Evolutionary conservation across 1,140 invertebrate genomes (phyloP), one percentile per base, ranked within the genome.

Genomic region (Zaprionus taronus): DNA sequence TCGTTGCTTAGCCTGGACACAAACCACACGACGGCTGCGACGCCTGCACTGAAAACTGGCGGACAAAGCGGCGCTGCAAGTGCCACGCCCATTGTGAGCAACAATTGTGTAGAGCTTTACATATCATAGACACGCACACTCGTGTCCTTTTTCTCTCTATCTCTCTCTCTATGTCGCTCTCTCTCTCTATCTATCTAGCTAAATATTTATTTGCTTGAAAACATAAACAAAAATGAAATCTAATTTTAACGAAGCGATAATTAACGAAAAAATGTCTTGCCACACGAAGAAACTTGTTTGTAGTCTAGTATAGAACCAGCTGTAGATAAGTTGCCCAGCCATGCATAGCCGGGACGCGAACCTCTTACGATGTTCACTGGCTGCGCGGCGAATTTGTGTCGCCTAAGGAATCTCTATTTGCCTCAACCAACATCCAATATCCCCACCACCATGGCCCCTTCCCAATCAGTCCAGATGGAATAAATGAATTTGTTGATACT

Each of bases 221-320:
- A 12, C 26, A 36, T 15, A 44, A 12, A 26, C 9, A 28, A 62
- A 44, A 20, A 11, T 7, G n/a, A 61, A 61, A 53, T 22, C 31
- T 72, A 68, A 55, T 41, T 36, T 70, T 63, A 68, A 69, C 47
- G 36, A 75, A 75, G 22, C 17, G 11, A 36, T 66, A 12, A 26
- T 62, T 31, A 57, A 38, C 47, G 67, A 65, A 67, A 36, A 57
- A 36, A 60, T 82, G 57, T 90, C 85, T 90, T 90, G 85, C 85
- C 85, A 89, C 84, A 70, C 81, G 85, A 89, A 90, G 85, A 90
- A 90, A 90, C 69, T 72, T 79, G 81, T 71, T 77, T 74, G 55
- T 89, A 81, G 84, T 75, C 62, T 79, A 84, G 77, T 26, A 69
- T 41, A 75, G 64, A 83, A 86, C 80, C 34, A 57, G 60, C 72